Conservation (phyloP, 2,797 vertebrate species). For the Spatula versicolor region DNA sequence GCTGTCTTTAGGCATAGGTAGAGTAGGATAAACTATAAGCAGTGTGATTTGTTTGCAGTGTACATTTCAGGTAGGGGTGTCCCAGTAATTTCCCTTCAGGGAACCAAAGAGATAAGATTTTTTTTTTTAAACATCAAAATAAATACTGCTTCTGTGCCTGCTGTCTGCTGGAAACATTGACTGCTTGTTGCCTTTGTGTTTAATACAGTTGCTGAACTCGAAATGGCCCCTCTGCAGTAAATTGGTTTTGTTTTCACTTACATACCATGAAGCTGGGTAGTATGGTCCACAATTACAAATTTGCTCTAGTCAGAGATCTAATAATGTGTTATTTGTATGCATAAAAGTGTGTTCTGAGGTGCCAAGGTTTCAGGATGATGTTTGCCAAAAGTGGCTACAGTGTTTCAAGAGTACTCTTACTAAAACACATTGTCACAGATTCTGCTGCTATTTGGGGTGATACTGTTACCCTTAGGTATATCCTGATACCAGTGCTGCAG, state of each 20-base stretch:
- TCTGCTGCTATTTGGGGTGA: not conserved
- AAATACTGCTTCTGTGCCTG: not conserved
- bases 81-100: not conserved
- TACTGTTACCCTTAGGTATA: not conserved
- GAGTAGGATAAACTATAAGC: not conserved
- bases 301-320: not conserved
- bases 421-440: fast-evolving
- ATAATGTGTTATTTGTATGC: not conserved
- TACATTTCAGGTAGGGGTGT: not conserved
- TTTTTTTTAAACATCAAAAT: not conserved
- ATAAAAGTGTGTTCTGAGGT: not conserved
- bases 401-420: not conserved
- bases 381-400: not conserved
- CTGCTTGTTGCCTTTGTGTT: not conserved
- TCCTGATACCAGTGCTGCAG: not conserved
- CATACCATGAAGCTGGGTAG: slow-evolving; percentile 22
- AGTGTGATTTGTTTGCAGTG: not conserved
- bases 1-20: not conserved
- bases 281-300: not conserved
- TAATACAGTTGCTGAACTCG: slow-evolving; percentile 46
- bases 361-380: not conserved
- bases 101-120: not conserved
- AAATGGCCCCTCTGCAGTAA: not conserved
- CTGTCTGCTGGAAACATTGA: not conserved
- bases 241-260: slow-evolving; percentile 52